Base-by-base conservation (phyloP, 2,888 invertebrate genomes). In the Trachelus troglodyta region DNA sequence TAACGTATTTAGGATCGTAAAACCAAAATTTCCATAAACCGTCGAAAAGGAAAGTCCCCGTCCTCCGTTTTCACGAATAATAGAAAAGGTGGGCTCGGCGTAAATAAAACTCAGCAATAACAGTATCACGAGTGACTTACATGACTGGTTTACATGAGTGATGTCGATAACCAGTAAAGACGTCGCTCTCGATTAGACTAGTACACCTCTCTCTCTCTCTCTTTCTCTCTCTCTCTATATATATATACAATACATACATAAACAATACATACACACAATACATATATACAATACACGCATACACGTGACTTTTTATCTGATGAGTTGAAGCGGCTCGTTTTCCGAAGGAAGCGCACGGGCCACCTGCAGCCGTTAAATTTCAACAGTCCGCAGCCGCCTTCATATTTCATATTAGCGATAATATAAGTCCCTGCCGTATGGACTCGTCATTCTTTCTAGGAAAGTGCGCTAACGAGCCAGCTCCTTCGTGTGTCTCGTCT, bases 391-490 rank as follows among this genome's bases (percentile, higher is more conserved):
- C 87, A 87, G 89, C 87, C 87, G 88, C 87, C 86, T 85, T 83
- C 85, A 88, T 89, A 89, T 88, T 89, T 89, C 89, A 89, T 89
- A 88, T 89, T 88, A 87, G 85, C 87, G 87, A 87, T 87, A 87
- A 88, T 88, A 85, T 84, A 85, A 83, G 83, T 83, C 80, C 56
- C 23, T 56, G 23, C 56, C 56, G 56, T 23, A 23, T 56, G 56
- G 56, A 23, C 56, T 75, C 75, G 75, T 75, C 37, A 34, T 34
- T 35, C 69, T 34, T 35, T 68, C 76, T 71, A 71, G 71, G 71
- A 71, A 33, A 31, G 31, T 34, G 71, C 71, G 79, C 82, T 81
- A 80, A 81, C 81, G 79, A 81, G 80, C 74, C 69, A 56, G 76
- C 56, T 56, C 74, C 56, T 56, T 23, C 23, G 23, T 23, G 15